Evolutionary conservation across 1,140 invertebrate genomes (phyloP), one percentile per base, ranked within the genome.

Genomic region (Drosophila kanapiae): DNA sequence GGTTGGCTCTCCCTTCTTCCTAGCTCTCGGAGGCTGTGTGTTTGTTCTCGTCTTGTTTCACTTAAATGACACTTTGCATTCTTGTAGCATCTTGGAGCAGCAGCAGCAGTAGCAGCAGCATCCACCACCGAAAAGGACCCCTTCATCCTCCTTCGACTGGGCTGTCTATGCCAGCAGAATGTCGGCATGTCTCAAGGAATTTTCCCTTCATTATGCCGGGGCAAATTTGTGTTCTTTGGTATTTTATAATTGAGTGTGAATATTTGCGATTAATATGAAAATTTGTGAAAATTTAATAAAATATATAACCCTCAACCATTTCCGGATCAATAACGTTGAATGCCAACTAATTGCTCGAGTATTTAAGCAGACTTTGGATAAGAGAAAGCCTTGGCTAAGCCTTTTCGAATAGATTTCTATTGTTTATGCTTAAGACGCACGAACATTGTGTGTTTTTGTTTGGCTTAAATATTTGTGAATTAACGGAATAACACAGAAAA

Each of bases 41-140:
- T 90, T 91, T 90, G 86, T 90, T 82, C 86, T 85, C 86, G 82
- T 86, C 86, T 90, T 86, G 86, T 90, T 91, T 85, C 81, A 85
- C 86, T 83, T 90, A 85, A 90, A 85, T 90, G 82, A 90, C 85
- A 90, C 85, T 90, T 86, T 87, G 78, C 82, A 90, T 90, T 90
- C 78, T 85, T 90, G 85, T 90, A 88, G 85, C 85, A 85, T 90
- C 85, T 82, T 90, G 70, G 75, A 54, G 16, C 23, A 10, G 31
- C 42, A 31, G 18, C 45, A 29, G 29, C 54, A 6, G 42, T 29
- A 49, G 11, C 14, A 10, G 48, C 43, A 31, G 29, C 33, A 58
- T 43, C 38, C 60, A 67, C 65, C 64, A 49, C 81, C 72, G 65
- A 69, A 82, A 72, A 62, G 40, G 33, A 31, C 10, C 37, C 40